Evolutionary conservation across 2,888 invertebrate genomes (phyloP).

Genomic region (Scaeva pyrastri): DNA sequence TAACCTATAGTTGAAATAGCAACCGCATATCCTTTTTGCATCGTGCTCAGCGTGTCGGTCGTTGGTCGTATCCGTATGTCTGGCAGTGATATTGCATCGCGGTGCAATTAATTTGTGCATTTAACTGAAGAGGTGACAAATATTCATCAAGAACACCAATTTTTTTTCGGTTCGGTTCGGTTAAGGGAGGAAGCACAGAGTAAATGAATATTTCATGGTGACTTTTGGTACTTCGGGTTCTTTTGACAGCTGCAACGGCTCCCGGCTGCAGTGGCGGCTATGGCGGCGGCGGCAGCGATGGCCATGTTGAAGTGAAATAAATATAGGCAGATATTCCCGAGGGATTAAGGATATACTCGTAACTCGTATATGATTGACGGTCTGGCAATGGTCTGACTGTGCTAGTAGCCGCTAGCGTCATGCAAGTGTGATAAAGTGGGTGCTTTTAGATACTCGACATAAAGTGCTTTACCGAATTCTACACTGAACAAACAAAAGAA

Average conservation of each 20-base stretch:
- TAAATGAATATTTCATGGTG: conserved; percentile 61
- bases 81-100: conserved; percentile 64
- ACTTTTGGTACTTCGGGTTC: conserved; percentile 39
- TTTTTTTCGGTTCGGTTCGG: neutral
- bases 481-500: neutral
- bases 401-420: neutral
- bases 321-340: neutral
- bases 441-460: conserved; percentile 6
- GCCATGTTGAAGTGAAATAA: too few species aligned
- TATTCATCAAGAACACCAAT: conserved; percentile 57
- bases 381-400: neutral
- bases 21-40: neutral
- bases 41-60: neutral
- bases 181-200: neutral
- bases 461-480: conserved; percentile 15
- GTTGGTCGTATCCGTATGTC: conserved; percentile 37
- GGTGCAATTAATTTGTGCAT: conserved; percentile 74
- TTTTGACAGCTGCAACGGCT: conserved; percentile 1
- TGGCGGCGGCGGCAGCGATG: neutral
- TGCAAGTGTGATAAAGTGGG: neutral
- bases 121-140: conserved; percentile 74
- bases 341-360: conserved; percentile 26
- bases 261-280: too few species aligned
- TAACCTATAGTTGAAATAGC: neutral
- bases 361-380: conserved; percentile 17